Conservation (phyloP, 1,140 invertebrate genomes). For the Heliconius himera region DNA sequence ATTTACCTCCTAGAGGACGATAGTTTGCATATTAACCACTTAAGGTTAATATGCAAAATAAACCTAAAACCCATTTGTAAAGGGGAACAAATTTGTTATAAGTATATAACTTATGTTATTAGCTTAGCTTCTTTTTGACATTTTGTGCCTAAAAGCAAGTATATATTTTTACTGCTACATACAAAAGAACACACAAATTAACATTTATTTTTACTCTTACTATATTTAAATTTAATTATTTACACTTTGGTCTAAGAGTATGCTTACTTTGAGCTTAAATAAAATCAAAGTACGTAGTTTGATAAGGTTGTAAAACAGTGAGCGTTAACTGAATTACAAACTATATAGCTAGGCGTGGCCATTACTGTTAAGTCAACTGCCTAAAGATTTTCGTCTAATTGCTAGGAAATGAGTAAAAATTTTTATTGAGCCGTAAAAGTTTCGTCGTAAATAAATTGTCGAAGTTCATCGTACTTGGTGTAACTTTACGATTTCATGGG, state of each 20-base stretch:
- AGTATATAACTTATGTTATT: too few relatives aligned
- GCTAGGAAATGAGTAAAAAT: slow-evolving; percentile 50
- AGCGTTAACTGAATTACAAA: slow-evolving; percentile 29
- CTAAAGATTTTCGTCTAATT: slow-evolving; percentile 49
- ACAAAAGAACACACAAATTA: too few relatives aligned
- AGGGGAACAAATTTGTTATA: too few relatives aligned
- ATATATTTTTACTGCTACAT: too few relatives aligned
- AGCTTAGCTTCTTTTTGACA: too few relatives aligned
- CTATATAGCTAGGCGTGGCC: slow-evolving; percentile 25
- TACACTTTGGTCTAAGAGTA: not conserved
- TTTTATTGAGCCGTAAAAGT: slow-evolving; percentile 52
- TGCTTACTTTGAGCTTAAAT: not conserved
- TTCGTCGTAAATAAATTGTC: slow-evolving; percentile 50
- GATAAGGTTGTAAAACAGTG: slow-evolving; percentile 1
- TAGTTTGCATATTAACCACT: too few relatives aligned
- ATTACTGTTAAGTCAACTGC: slow-evolving; percentile 24
- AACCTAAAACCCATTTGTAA: too few relatives aligned
- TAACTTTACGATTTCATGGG: slow-evolving; percentile 45
- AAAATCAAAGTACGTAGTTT: slow-evolving; percentile 7
- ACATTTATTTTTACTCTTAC: too few relatives aligned
- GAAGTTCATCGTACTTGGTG: slow-evolving; percentile 44
- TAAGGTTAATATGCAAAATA: too few relatives aligned
- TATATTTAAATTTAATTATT: not conserved
- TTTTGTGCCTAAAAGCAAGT: too few relatives aligned
- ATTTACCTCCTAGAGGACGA: too few relatives aligned